Evolutionary conservation across 2,113 vertebrate genomes (phyloP).

Genomic region (Agelaius tricolor): DNA sequence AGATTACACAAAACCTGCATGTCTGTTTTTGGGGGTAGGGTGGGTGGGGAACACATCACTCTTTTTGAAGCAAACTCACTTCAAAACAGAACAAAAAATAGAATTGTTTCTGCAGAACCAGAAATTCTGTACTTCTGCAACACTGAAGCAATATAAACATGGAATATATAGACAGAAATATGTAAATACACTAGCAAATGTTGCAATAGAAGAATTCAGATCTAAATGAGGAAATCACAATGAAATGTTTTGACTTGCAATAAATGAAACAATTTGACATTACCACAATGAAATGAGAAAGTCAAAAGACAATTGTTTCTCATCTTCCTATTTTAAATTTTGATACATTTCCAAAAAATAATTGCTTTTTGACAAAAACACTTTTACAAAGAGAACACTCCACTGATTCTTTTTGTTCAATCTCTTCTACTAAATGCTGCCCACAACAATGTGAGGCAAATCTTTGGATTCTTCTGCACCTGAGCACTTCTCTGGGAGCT

Average conservation of each 20-base stretch:
- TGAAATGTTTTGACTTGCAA: not conserved
- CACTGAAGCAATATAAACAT: not conserved
- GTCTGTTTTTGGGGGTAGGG: not conserved
- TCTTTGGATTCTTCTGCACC: not conserved
- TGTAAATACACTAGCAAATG: not conserved
- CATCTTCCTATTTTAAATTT: conserved; percentile 26
- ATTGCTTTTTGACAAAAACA: not conserved
- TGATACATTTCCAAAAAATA: conserved; percentile 7
- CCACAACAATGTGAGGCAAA: not conserved
- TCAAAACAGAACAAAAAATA: not conserved
- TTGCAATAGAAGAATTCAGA: not conserved
- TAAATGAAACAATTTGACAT: not conserved
- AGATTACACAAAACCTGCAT: not conserved
- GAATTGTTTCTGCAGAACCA: not conserved
- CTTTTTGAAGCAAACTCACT: not conserved
- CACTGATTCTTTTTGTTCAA: not conserved
- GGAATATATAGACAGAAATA: not conserved
- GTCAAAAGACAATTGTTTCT: conserved; percentile 12
- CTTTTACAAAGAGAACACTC: not conserved
- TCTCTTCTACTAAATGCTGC: not conserved
- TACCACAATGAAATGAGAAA: not conserved
- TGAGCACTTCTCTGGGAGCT: not conserved
- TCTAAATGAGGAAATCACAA: not conserved
- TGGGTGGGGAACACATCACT: not conserved
- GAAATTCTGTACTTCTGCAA: not conserved